Conservation (phyloP, 1,140 invertebrate species). For the Drosophila ogumai region DNA sequence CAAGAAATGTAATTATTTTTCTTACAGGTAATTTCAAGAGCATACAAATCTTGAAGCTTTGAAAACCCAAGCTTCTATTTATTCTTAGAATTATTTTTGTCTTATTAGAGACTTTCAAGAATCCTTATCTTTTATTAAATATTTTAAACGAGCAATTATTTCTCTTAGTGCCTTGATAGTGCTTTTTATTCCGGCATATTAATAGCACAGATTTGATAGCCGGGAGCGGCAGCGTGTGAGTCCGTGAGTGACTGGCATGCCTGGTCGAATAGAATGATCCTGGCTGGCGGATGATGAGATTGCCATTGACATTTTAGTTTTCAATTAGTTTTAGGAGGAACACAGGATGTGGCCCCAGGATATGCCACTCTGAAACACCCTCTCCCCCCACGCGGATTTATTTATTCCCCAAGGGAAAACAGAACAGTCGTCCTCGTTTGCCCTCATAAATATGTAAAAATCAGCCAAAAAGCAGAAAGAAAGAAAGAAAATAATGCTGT, state of each 20-base stretch:
- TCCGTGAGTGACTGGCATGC: constrained; percentile 45
- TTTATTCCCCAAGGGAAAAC: constrained; percentile 7
- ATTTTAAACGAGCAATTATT: not conserved
- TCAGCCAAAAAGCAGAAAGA: constrained; percentile 14
- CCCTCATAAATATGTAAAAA: constrained; percentile 56
- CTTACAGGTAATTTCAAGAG: too few species aligned
- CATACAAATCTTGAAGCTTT: rapidly evolving
- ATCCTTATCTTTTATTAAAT: not conserved
- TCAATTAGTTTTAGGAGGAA: constrained; percentile 67
- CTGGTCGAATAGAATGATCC: constrained; percentile 43
- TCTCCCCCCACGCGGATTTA: not conserved
- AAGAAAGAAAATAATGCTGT: constrained; percentile 13
- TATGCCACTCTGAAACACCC: not conserved
- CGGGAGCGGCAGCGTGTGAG: constrained; percentile 8
- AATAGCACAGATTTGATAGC: constrained; percentile 51
- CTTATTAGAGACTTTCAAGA: too few species aligned
- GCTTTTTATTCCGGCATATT: constrained; percentile 34
- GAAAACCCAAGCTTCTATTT: rapidly evolving
- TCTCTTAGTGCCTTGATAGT: not conserved
- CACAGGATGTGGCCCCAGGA: constrained; percentile 6
- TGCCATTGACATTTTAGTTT: constrained; percentile 79
- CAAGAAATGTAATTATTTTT: too few species aligned
- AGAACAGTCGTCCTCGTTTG: constrained; percentile 7
- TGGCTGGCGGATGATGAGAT: constrained; percentile 59
- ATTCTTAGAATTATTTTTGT: not conserved